Evolutionary conservation across 2,113 vertebrate species (phyloP), one percentile per base, ranked within the genome.

Genomic region (Anseranas semipalmata): DNA sequence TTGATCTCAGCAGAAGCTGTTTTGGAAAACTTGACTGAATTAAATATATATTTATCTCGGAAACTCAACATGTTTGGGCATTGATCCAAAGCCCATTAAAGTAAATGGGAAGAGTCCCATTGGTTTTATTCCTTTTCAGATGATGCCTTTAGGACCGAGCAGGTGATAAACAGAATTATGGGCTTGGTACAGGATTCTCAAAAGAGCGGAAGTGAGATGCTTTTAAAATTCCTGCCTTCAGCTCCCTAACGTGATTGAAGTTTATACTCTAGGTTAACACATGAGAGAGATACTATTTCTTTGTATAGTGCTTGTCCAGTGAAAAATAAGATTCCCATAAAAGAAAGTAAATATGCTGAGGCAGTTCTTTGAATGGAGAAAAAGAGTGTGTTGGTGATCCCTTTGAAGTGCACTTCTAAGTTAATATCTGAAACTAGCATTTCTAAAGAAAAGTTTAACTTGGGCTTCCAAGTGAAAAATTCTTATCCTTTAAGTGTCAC

Each of bases 121-220:
- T 76, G 90, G 87, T 89, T 96, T 95, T 73, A 85, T 87, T 85
- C 66, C 62, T 85, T 58, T 79, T 58, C 67, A 76, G 94, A 77
- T 30, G 71, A 75, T 92, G 89, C 88, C 86, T 89, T 72, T 12
- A 93, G 90, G 86, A 75, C 50, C 79, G 62, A 6, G 48, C 73
- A 92, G 89, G 86, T 92, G 88, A 89, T 60, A 89, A 95, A 94
- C 68, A 65, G 85, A 60, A 62, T 56, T 84, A 84, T 18, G 72
- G 83, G 66, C 39, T 90, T 86, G 83, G 92, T 17, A 62, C 45
- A 48, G 66, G 60, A 55, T 86, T 90, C 75, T 92, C 75, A 45
- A 27, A 81, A 73, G 81, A 79, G 48, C 62, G 50, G 52, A 75
- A 94, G 68, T 53, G 66, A 96, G 95, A 66, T 50, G 58, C 19